Evolutionary conservation across 1,140 invertebrate genomes (phyloP).

Genomic region (Macrosteles quadrilineatus): DNA sequence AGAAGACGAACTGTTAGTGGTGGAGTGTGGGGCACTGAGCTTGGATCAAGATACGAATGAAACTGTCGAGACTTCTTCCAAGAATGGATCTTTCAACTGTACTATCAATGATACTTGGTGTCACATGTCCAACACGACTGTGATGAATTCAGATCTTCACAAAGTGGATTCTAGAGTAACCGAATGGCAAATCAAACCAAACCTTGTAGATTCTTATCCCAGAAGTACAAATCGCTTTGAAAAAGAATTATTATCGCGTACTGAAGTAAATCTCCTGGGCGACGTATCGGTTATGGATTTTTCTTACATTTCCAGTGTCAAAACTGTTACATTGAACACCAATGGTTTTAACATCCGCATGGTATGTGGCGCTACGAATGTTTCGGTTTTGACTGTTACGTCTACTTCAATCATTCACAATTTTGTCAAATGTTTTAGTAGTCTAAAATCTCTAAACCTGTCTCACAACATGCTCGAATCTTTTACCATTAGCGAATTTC

Average conservation of each 20-base stretch:
- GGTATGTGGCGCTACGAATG: neutral
- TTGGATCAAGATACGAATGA: neutral
- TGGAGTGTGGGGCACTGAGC: neutral
- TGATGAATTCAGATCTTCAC: neutral
- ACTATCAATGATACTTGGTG: neutral
- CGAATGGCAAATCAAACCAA: too few relatives aligned
- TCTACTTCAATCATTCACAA: neutral
- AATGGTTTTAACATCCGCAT: neutral
- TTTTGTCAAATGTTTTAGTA: neutral
- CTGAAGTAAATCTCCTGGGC: neutral
- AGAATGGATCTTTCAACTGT: neutral
- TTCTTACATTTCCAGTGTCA: neutral
- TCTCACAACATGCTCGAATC: neutral
- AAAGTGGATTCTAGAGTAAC: too few relatives aligned
- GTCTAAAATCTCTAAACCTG: neutral
- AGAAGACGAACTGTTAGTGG: neutral
- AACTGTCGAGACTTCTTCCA: neutral
- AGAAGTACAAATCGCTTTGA: too few relatives aligned
- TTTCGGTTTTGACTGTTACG: neutral
- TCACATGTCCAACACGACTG: neutral
- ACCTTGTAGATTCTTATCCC: too few relatives aligned
- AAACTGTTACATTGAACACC: neutral
- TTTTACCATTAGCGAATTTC: neutral
- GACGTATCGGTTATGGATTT: neutral
- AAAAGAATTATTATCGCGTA: too few relatives aligned